These are phyloP conservation scores for Cantharis rustica DNA, from an alignment of 2,888 invertebrate genomes.

Conservation along the genomic window DNA sequence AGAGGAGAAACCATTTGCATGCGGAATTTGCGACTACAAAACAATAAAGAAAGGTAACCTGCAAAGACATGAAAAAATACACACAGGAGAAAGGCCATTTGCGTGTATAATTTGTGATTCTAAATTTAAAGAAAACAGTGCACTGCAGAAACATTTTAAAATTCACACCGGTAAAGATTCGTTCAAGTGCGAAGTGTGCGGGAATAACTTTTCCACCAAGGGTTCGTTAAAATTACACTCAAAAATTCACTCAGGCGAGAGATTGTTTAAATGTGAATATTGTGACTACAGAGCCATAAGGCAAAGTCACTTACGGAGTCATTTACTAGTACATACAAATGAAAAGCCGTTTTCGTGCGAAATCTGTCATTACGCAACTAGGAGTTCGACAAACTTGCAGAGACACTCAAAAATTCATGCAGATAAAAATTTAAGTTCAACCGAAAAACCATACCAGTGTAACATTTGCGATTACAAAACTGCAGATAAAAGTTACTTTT, in stretches of 20 bases:
- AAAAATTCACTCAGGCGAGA: neutral
- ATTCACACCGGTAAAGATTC: neutral
- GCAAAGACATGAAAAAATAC: neutral
- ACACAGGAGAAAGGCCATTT: neutral
- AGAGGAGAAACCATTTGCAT: neutral
- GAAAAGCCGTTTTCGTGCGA: neutral
- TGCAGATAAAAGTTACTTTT: neutral
- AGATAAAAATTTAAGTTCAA: neutral
- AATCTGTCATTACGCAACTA: neutral
- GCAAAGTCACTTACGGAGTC: neutral
- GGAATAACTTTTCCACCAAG: neutral
- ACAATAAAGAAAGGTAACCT: neutral
- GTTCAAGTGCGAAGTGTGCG: neutral
- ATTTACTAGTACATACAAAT: neutral
- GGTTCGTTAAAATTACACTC: neutral
- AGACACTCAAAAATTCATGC: neutral
- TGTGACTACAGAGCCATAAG: neutral
- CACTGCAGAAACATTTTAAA: neutral
- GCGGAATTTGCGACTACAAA: neutral
- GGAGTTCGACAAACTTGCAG: neutral
- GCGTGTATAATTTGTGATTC: neutral
- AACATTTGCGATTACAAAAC: neutral
- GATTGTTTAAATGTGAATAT: neutral
- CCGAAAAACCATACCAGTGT: neutral
- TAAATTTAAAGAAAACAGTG: neutral